Evolutionary conservation across 2,113 vertebrate genomes (phyloP), one percentile per base, ranked within the genome.

Genomic region (Casuarius casuarius): DNA sequence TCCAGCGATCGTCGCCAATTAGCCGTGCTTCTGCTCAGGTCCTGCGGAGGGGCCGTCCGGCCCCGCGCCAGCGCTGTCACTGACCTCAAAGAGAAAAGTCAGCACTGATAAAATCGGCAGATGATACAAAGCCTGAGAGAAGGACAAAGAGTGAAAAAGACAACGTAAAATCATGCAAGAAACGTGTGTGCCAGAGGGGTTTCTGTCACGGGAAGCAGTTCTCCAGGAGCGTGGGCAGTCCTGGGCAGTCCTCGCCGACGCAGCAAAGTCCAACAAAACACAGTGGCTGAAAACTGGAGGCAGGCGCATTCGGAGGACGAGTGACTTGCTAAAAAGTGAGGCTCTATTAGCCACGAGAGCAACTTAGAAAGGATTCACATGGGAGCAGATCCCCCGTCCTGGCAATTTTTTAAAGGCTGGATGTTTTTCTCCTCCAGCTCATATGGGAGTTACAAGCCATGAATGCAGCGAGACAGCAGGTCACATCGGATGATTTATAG

Each of bases 121-220:
- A 23, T 54, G 38, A 28, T 7, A 35, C 29, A 33, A 14, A 21
- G 21, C 33, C 76, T 38, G 77, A 28, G 46, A 31, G 88, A 66
- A 61, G 58, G 58, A 42, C 20, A 21, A 82, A 62, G 44, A 48
- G 54, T 38, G 49, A 28, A 70, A 66, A 58, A 13, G 13, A 14
- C 44, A 12, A 19, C 2, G 4, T 10, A 20, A 76, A 71, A 38
- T 29, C 23, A 8, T 1, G 17, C 21, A 3, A 0, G 5, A 49
- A 40, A 21, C 2, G 0, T 0, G 7, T 61, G 77, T 0, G 5
- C 44, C 15, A 26, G 63, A 51, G 7, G 4, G 22, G 28, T 15
- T 82, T 72, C 56, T 38, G 58, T 48, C 15, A 25, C 6, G 2
- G 19, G n/a, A 67, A 70, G 56, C 56, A 59, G 56, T 18, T 33